Evolutionary conservation across 2,888 invertebrate genomes (phyloP).

Genomic region (Philonicus albiceps): DNA sequence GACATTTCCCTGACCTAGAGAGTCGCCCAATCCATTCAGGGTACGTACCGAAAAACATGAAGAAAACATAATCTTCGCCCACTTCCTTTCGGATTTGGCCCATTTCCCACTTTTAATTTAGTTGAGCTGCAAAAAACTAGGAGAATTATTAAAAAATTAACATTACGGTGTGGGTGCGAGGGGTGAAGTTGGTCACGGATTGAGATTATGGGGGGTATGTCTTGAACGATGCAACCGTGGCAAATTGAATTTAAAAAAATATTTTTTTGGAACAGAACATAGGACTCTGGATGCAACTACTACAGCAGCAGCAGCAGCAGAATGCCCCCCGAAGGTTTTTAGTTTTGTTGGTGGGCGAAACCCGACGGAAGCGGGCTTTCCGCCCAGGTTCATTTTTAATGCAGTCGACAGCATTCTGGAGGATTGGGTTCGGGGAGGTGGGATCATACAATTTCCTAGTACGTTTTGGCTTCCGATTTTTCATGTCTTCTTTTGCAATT

Average conservation of each 20-base stretch:
- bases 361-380: not conserved
- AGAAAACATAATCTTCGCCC: not conserved
- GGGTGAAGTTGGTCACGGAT: not conserved
- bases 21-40: not conserved
- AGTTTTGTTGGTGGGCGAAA: not conserved
- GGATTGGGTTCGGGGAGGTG: not conserved
- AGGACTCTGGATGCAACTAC: not conserved
- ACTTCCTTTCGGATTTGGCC: constrained; percentile 1
- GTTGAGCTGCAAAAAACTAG: constrained; percentile 6
- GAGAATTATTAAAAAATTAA: constrained; percentile 32
- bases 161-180: not conserved
- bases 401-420: constrained; percentile 10
- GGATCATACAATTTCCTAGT: constrained; percentile 1
- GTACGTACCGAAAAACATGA: not conserved
- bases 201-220: not conserved
- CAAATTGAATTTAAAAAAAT: constrained; percentile 29
- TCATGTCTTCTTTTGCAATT: not conserved
- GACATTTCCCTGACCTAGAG: not conserved
- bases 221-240: not conserved
- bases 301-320: not conserved
- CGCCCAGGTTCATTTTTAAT: constrained; percentile 26
- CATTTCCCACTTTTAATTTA: constrained; percentile 25
- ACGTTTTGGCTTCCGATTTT: not conserved
- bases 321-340: not conserved
- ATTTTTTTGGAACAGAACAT: not conserved